phyloP scores from a whole-genome alignment of 2,797 vertebrate species.

The Chloroceryle amazona region DNA sequence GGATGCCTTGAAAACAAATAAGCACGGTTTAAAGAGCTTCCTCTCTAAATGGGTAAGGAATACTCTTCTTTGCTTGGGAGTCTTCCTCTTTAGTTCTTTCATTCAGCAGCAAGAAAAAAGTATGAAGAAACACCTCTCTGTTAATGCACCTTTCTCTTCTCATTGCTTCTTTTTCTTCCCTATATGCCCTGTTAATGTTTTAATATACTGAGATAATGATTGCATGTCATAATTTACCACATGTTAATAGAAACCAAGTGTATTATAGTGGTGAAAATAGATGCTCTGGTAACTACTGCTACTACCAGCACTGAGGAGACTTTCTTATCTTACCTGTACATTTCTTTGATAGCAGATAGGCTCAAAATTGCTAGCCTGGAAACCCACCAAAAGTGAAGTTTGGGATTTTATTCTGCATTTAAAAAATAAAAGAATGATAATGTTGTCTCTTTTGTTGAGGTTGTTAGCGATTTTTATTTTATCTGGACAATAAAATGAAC shows the following conservation, averaged over 20 bases:
- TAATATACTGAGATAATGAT: neutral
- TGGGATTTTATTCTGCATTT: neutral
- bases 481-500: neutral
- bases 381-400: neutral
- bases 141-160: neutral
- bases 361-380: neutral
- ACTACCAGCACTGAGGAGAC: neutral
- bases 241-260: neutral
- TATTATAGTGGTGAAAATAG: neutral
- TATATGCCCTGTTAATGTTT: neutral
- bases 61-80: neutral
- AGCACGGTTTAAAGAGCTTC: neutral
- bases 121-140: neutral
- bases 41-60: neutral
- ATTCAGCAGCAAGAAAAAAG: neutral
- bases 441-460: neutral
- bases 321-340: neutral
- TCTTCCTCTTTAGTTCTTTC: neutral
- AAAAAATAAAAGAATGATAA: neutral
- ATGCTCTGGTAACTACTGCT: neutral
- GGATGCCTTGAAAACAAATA: neutral
- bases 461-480: neutral
- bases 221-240: neutral
- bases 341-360: neutral
- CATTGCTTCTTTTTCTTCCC: neutral